Evolutionary conservation across 2,797 vertebrate genomes (phyloP), one percentile per base, ranked within the genome.

Genomic region (Argentina silus): DNA sequence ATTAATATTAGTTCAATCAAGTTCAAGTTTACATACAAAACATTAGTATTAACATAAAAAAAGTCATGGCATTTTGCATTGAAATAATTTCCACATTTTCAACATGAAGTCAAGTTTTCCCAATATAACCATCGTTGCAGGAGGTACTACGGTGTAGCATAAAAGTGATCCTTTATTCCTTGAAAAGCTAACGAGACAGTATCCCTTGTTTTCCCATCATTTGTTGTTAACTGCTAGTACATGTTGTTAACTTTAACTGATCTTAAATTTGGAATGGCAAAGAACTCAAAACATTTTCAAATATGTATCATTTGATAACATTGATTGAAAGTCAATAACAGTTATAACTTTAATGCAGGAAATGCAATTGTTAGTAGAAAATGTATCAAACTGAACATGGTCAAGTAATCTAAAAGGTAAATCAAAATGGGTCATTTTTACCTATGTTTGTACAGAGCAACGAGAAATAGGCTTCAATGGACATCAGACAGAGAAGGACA

Each of bases 171-270:
- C 55, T 21, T 57, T 21, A 57, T 55, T 71, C 27, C 15, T 60
- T 23, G 14, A 62, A n/a, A 70, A 17, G 42, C 44, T 55, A 57
- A 69, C 48, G 44, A 64, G 47, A 56, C n/a, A 70, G 0, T 59
- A 70, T 74, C 75, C 75, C 62, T 79, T 72, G 21, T 78, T 73
- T 50, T 62, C 7, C 36, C 64, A 8, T 15, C 3, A 62, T n/a
- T 36, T 2, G 27, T 36, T 36, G 27, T 36, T 36, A 36, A 1
- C 27, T 36, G 27, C 27, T 36, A 36, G 27, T 36, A 36, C 27
- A 36, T 36, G 27, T 36, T 36, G 27, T 36, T 36, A 36, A 1
- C 27, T 36, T n/a, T n/a, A n/a, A n/a, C n/a, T 3, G 19, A 21
- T 2, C 66, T n/a, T 51, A 48, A 17, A 69, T 70, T 48, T 63